Percentiles rank a stretch among this genome's conserved stretches.
Conservation (phyloP, 2,797 vertebrate species). For the Triplophysa bombifrons region DNA sequence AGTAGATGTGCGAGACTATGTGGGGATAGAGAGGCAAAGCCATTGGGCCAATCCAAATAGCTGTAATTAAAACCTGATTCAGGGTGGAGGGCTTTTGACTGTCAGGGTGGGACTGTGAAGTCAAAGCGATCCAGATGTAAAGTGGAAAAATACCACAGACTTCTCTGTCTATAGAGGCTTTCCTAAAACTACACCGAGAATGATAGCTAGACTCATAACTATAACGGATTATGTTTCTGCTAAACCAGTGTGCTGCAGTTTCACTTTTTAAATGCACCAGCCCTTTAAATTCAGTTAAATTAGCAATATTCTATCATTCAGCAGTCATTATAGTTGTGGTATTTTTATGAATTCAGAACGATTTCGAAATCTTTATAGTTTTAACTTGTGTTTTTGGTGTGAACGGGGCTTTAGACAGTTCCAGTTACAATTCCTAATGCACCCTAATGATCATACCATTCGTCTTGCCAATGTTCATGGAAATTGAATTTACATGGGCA, state of each 20-base stretch:
- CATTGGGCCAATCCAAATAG: constrained; percentile 49
- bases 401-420: too few relatives aligned
- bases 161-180: neutral
- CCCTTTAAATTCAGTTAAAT: too few relatives aligned
- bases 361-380: too few relatives aligned
- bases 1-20: constrained; percentile 42
- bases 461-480: neutral
- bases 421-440: neutral
- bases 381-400: too few relatives aligned
- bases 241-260: too few relatives aligned
- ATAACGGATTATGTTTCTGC: too few relatives aligned
- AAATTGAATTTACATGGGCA: neutral
- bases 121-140: constrained; percentile 31
- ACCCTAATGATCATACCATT: constrained; percentile 7
- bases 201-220: too few relatives aligned
- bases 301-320: too few relatives aligned
- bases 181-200: too few relatives aligned
- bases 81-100: constrained; percentile 45
- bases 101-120: constrained; percentile 38
- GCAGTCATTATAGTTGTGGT: too few relatives aligned
- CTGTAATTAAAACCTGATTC: constrained; percentile 58
- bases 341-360: too few relatives aligned
- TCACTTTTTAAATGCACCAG: too few relatives aligned
- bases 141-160: neutral
- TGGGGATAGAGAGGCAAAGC: constrained; percentile 36